These are phyloP conservation scores for Tretioscincus oriximinensis DNA, from an alignment of 2,113 vertebrate species.

Conservation along the genomic window DNA sequence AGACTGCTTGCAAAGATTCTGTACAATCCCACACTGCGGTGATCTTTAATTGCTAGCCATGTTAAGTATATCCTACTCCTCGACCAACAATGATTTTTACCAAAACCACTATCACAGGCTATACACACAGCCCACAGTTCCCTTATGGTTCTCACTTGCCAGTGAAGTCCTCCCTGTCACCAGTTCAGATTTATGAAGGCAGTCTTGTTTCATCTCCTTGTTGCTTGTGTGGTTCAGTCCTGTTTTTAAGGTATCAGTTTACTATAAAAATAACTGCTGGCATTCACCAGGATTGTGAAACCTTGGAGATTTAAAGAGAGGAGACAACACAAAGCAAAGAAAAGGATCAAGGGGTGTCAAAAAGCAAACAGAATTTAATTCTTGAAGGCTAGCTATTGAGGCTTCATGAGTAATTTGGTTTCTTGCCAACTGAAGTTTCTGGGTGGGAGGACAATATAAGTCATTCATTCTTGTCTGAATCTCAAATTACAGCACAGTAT, in stretches of 20 bases:
- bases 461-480: neutral
- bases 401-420: neutral
- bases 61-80: slow-evolving; percentile 41
- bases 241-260: slow-evolving; percentile 66
- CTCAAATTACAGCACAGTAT: neutral
- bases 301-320: slow-evolving; percentile 35
- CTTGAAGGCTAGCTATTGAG: neutral
- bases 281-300: slow-evolving; percentile 46
- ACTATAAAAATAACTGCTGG: slow-evolving; percentile 75
- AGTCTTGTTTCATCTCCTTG: slow-evolving; percentile 56
- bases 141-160: slow-evolving; percentile 50
- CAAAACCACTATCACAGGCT: slow-evolving; percentile 50
- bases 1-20: slow-evolving; percentile 26
- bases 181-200: slow-evolving; percentile 52
- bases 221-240: slow-evolving; percentile 53
- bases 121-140: slow-evolving; percentile 47
- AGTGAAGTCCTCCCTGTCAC: slow-evolving; percentile 62
- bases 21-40: slow-evolving; percentile 35
- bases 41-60: slow-evolving; percentile 53
- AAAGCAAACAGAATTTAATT: slow-evolving; percentile 14
- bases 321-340: slow-evolving; percentile 11
- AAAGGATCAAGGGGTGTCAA: slow-evolving; percentile 15
- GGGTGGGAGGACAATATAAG: neutral
- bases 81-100: slow-evolving; percentile 42
- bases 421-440: neutral